Percentiles rank a stretch among this genome's conserved stretches.
Conservation (phyloP, 2,797 vertebrate species). For the Crenichthys baileyi region DNA sequence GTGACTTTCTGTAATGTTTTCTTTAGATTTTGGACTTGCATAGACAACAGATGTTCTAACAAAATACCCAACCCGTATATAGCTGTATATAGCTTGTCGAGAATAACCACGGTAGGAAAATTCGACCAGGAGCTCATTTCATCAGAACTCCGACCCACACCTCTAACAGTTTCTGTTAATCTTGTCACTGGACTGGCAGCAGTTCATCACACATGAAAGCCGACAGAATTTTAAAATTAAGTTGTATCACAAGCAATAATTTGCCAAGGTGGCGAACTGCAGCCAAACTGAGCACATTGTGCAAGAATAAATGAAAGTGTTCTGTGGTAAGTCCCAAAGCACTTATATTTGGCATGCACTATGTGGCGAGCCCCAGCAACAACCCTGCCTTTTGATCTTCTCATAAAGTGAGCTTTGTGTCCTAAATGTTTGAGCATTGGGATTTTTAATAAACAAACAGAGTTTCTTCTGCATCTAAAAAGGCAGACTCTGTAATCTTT, state of each 20-base stretch:
- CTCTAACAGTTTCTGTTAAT: background rate
- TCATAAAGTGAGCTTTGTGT: too few species aligned
- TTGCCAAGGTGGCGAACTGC: too few species aligned
- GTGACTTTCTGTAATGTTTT: background rate
- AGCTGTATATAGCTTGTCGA: background rate
- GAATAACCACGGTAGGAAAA: background rate
- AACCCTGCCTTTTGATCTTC: too few species aligned
- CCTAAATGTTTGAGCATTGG: too few species aligned
- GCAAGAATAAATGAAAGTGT: too few species aligned
- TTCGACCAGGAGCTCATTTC: background rate
- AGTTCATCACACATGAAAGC: background rate
- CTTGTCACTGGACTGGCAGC: background rate
- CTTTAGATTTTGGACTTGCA: background rate
- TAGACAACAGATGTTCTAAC: background rate
- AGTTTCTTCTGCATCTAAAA: background rate
- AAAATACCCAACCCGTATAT: too few species aligned
- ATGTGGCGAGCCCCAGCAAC: too few species aligned
- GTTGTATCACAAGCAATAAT: too few species aligned
- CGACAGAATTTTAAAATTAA: background rate
- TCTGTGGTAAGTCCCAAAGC: too few species aligned
- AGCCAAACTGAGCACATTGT: too few species aligned
- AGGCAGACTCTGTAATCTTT: background rate
- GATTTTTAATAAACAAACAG: background rate
- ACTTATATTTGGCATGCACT: too few species aligned
- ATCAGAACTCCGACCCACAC: background rate